A percentile compares a stretch with the other conserved stretches of the same genome.
phyloP scores from a whole-genome alignment of 2,113 vertebrate genomes.

The Oryctolagus cuniculus region mOryCun1.1 NC_091436.1:94218001-94218500 shows the following conservation, averaged over 20 bases:
- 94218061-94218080: not conserved
- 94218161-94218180: not conserved
- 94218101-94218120: not conserved
- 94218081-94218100: not conserved
- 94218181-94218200: not conserved
- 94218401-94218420: too few species aligned
- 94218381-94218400: too few species aligned
- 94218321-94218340: not conserved
- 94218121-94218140: not conserved
- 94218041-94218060: not conserved
- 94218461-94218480: too few species aligned
- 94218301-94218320: not conserved
- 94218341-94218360: not conserved
- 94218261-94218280: not conserved
- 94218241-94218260: not conserved
- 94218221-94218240: not conserved
- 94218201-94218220: rapidly evolving
- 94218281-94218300: not conserved
- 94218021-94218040: not conserved
- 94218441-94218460: too few species aligned
- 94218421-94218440: too few species aligned
- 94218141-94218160: not conserved
- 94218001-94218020: not conserved
- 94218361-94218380: too few species aligned
- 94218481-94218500: too few species aligned